Base-by-base conservation (phyloP, 2,888 invertebrate species). In the Drosophila differens region DNA sequence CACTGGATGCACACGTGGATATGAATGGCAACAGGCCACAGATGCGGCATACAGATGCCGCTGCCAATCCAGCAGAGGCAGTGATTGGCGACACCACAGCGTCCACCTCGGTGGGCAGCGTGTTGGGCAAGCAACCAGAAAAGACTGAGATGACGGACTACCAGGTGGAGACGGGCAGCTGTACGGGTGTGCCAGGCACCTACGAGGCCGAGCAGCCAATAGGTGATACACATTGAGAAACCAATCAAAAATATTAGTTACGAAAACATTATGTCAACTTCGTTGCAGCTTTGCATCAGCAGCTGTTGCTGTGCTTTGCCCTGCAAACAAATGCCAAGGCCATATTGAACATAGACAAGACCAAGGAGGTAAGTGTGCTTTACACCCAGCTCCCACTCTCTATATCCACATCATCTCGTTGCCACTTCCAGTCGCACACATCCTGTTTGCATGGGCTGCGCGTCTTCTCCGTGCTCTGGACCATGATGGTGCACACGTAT, bases 401-500 rank as follows among this genome's bases (percentile, higher is more conserved):
- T 7, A 1, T 22, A 47, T 47, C 0, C 22, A 6, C 12, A 22
- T 14, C n/a, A 44, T 9, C n/a, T 10, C 9, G n/a, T 14, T n/a
- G n/a, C 14, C 44, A n/a, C n/a, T 41, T 51, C 28, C 95, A 96
- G 85, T 95, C 96, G 65, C 95, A 96, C 19, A 95, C 97, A 59
- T 95, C 96, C 57, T 97, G 97, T 91, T 94, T 97, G 52, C 97
- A 97, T 87, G 97, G 97, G 30, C 94, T 97, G 83, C 94, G 97
- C 81, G 97, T 97, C 67, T 94, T 97, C 89, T 97, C 97, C 3
- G 95, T 97, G 67, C 94, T 95, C 12, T 97, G 97, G 97, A 97
- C 97, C 63, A 96, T 97, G 83, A 95, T 97, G 95, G 97, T 97
- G 44, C 97, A 97, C 92, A 97, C 97, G 0, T 97, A 97, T 93